A percentile compares a stretch with the other conserved stretches of the same genome.
phyloP scores from a whole-genome alignment of 2,888 invertebrate species.

The Drosophila pseudotakahashii region DNA sequence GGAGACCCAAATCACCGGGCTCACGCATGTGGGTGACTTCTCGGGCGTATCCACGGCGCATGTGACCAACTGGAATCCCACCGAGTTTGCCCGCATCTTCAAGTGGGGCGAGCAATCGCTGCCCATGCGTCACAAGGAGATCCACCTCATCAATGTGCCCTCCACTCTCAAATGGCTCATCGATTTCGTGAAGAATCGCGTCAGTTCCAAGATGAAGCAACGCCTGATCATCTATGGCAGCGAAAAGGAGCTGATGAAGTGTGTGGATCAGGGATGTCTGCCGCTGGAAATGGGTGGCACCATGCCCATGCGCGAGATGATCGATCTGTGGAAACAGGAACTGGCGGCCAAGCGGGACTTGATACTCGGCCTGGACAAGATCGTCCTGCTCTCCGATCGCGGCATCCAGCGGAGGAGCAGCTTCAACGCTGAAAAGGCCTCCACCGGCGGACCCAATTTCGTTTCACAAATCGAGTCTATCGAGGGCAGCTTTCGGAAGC shows the following conservation, averaged over 20 bases:
- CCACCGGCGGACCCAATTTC: conserved; percentile 77
- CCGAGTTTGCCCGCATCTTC: conserved; percentile 88
- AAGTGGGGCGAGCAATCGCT: conserved; percentile 93
- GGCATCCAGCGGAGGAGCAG: conserved; percentile 85
- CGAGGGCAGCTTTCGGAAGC: conserved; percentile 88
- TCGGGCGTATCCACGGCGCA: conserved; percentile 87
- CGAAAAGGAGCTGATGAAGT: conserved; percentile 86
- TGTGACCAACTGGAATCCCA: conserved; percentile 90
- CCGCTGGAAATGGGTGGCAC: conserved; percentile 90
- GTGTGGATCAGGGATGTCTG: conserved; percentile 87
- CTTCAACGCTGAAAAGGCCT: conserved; percentile 76
- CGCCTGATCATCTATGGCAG: conserved; percentile 88
- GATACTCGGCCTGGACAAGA: conserved; percentile 87
- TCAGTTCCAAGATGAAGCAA: conserved; percentile 89
- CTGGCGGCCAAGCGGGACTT: conserved; percentile 86
- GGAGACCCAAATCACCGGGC: conserved; percentile 90
- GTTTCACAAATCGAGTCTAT: conserved; percentile 83
- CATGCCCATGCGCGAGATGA: conserved; percentile 89
- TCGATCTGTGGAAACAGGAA: conserved; percentile 88
- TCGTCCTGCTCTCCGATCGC: conserved; percentile 87
- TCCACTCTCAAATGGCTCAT: conserved; percentile 90
- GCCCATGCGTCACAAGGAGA: conserved; percentile 91
- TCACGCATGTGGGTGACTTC: conserved; percentile 90
- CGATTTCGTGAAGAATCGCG: conserved; percentile 89
- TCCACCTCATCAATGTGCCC: conserved; percentile 90